phyloP scores from a whole-genome alignment of 1,140 invertebrate species.

The Saccostrea cuccullata region DNA sequence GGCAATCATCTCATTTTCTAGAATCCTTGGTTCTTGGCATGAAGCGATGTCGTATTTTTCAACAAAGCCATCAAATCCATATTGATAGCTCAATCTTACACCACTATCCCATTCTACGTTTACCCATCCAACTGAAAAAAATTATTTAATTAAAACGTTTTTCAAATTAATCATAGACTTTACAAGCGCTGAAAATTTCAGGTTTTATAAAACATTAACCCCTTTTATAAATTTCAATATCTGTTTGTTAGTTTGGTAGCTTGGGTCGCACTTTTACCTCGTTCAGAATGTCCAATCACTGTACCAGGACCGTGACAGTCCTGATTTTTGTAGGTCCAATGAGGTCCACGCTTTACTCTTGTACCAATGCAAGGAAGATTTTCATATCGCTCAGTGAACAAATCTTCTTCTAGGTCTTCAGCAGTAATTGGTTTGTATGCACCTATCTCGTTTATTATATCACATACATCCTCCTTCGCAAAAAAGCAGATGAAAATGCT shows the following conservation, averaged over 20 bases:
- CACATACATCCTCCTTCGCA: background rate
- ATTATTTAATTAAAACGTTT: no score
- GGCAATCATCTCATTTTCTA: constrained; percentile 38
- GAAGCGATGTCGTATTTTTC: constrained; percentile 40
- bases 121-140: background rate
- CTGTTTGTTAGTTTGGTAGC: no score
- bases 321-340: constrained; percentile 63
- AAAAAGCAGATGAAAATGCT: no score
- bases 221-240: no score
- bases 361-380: constrained; percentile 57
- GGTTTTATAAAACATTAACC: no score
- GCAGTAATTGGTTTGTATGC: background rate
- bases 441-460: background rate
- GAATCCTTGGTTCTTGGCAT: constrained; percentile 23
- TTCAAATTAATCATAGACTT: no score
- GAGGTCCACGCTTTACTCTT: constrained; percentile 56
- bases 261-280: no score
- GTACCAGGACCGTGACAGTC: constrained; percentile 59
- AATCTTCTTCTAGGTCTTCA: background rate
- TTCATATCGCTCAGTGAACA: constrained; percentile 14
- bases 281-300: constrained; percentile 52
- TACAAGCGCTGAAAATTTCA: no score
- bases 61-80: constrained; percentile 20
- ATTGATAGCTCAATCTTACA: constrained; percentile 41
- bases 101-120: constrained; percentile 53